Percentiles rank a stretch among this genome's conserved stretches.
These are phyloP conservation scores for Abscondita cerata DNA, from an alignment of 2,888 invertebrate species.

Conservation along the genomic window DNA sequence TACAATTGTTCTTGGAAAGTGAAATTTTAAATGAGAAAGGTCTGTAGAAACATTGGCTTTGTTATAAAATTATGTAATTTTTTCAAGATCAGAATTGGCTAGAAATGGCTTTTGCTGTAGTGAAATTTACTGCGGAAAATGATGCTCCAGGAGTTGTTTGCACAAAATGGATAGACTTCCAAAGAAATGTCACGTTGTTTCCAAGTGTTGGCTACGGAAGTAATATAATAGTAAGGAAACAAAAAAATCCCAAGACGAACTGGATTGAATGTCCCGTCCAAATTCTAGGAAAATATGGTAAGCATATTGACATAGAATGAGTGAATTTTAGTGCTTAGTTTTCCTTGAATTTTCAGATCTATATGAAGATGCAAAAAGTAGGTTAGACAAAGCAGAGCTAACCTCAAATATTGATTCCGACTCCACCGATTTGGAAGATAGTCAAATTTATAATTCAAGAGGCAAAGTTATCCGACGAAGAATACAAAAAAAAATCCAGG, in stretches of 20 bases:
- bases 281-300: not conserved
- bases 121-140: not conserved
- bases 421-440: too few relatives aligned
- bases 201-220: not conserved
- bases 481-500: too few relatives aligned
- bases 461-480: too few relatives aligned
- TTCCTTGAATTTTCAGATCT: too few relatives aligned
- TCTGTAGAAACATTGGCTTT: not conserved
- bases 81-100: not conserved
- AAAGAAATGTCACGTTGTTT: not conserved
- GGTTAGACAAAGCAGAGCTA: too few relatives aligned
- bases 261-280: not conserved
- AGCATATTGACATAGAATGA: too few relatives aligned
- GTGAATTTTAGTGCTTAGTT: too few relatives aligned
- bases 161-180: not conserved
- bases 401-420: too few relatives aligned
- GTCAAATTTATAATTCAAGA: too few relatives aligned
- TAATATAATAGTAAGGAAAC: not conserved
- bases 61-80: not conserved
- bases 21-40: too few relatives aligned
- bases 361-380: too few relatives aligned
- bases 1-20: too few relatives aligned
- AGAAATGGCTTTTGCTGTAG: not conserved
- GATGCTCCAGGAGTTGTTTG: not conserved
- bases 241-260: not conserved